Percentiles rank a stretch among this genome's conserved stretches.
Evolutionary conservation across 2,113 vertebrate genomes (phyloP).

Genomic region (Cryptomyrus ogoouensis): DNA sequence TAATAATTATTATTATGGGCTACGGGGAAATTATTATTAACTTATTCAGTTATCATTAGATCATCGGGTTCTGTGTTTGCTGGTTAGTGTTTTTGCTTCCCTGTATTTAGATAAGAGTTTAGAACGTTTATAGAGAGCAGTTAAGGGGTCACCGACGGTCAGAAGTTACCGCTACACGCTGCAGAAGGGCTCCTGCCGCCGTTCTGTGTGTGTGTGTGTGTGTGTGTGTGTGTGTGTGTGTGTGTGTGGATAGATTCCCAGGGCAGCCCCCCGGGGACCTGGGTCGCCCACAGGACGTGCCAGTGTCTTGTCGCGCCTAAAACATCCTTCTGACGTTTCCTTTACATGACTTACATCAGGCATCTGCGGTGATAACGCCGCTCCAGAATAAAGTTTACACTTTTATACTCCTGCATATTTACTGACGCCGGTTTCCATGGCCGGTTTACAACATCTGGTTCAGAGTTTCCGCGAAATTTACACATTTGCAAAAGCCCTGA

Average conservation of each 20-base stretch:
- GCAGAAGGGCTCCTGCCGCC: not conserved
- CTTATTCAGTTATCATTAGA: constrained; percentile 48
- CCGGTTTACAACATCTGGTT: not conserved
- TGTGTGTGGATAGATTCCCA: constrained; percentile 43
- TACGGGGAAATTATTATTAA: not conserved
- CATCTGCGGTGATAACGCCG: not conserved
- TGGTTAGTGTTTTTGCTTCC: constrained; percentile 53
- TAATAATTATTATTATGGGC: no score
- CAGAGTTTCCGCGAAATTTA: not conserved
- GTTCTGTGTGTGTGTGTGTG: no score
- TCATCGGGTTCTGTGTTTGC: constrained; percentile 61
- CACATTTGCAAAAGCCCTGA: not conserved
- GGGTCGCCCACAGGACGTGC: constrained; percentile 18
- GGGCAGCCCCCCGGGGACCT: constrained; percentile 37
- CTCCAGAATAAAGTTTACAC: not conserved
- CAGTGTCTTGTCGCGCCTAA: not conserved
- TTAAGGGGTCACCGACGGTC: not conserved
- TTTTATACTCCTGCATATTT: not conserved
- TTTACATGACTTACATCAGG: not conserved
- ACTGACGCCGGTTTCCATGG: not conserved
- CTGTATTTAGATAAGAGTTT: constrained; percentile 27
- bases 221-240: not conserved
- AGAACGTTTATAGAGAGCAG: constrained; percentile 54
- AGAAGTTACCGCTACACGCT: constrained; percentile 15
- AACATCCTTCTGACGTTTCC: not conserved